These are phyloP conservation scores for Dermolepida albohirtum DNA, from an alignment of 2,888 invertebrate species.

Conservation along the genomic window DNA sequence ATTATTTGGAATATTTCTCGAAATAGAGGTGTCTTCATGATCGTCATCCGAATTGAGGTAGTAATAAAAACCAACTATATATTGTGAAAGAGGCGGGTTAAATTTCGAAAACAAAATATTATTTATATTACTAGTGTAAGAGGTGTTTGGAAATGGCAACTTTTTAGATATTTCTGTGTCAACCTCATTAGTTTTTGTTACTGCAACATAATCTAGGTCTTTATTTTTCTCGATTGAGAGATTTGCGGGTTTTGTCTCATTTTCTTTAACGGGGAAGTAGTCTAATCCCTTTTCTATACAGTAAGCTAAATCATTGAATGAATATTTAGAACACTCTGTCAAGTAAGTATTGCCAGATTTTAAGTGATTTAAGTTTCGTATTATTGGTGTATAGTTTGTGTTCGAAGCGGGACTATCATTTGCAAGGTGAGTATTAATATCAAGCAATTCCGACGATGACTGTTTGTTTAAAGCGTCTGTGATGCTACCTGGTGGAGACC, in stretches of 20 bases:
- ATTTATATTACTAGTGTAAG: no score
- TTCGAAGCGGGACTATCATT: background rate
- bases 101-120: no score
- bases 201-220: background rate
- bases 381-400: background rate
- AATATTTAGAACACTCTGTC: background rate
- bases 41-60: no score
- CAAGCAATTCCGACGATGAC: conserved; percentile 25
- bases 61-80: no score
- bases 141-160: no score
- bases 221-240: background rate
- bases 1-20: no score
- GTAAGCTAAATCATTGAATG: conserved; percentile 23
- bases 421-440: conserved; percentile 13
- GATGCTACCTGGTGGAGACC: conserved; percentile 36
- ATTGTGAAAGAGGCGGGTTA: no score
- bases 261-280: conserved; percentile 19
- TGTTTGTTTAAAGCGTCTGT: conserved; percentile 20
- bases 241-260: background rate
- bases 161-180: no score
- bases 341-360: background rate
- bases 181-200: background rate
- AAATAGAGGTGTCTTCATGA: no score
- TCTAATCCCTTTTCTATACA: conserved; percentile 26
- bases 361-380: background rate